These are phyloP conservation scores for Lasioglossum pauxillum DNA, from an alignment of 2,888 invertebrate species.

Conservation along the genomic window DNA sequence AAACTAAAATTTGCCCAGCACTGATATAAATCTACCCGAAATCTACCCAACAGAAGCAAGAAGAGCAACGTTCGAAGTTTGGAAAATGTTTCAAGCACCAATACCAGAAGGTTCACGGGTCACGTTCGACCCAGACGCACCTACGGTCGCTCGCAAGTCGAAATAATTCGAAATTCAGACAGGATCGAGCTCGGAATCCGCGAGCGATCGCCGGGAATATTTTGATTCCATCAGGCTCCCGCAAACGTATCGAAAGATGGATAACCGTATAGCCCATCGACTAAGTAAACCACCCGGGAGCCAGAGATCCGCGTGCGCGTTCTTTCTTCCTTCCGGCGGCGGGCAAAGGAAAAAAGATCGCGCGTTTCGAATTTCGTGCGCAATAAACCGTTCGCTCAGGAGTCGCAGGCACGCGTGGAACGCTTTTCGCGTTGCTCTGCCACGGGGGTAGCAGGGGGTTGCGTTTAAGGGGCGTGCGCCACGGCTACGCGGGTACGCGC, in stretches of 20 bases:
- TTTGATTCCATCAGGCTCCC: constrained; percentile 46
- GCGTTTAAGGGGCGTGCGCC: constrained; percentile 6
- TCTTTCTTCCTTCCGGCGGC: background rate
- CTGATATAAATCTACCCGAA: background rate
- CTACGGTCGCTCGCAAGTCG: background rate
- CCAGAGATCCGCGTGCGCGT: background rate
- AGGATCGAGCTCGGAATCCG: background rate
- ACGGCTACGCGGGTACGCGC: constrained; percentile 7
- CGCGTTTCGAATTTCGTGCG: constrained; percentile 60
- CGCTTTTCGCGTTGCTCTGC: constrained; percentile 50
- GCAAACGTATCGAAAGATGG: constrained; percentile 41
- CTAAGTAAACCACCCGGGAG: constrained; percentile 37
- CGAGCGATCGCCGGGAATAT: constrained; percentile 27
- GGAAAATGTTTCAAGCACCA: background rate
- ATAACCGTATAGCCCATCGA: constrained; percentile 43
- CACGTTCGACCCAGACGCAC: background rate
- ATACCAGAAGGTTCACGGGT: background rate
- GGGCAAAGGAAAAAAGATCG: background rate
- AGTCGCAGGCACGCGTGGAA: constrained; percentile 62
- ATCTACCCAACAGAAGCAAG: background rate
- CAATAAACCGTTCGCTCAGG: constrained; percentile 47
- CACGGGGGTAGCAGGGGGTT: background rate
- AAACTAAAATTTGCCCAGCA: too few relatives aligned
- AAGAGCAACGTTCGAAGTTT: background rate
- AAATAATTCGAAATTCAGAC: background rate